A percentile compares a stretch with the other conserved stretches of the same genome.
These are phyloP conservation scores for Vulpes ferrilata DNA, from an alignment of 2,113 vertebrate species.

Conservation along the genomic window DNA sequence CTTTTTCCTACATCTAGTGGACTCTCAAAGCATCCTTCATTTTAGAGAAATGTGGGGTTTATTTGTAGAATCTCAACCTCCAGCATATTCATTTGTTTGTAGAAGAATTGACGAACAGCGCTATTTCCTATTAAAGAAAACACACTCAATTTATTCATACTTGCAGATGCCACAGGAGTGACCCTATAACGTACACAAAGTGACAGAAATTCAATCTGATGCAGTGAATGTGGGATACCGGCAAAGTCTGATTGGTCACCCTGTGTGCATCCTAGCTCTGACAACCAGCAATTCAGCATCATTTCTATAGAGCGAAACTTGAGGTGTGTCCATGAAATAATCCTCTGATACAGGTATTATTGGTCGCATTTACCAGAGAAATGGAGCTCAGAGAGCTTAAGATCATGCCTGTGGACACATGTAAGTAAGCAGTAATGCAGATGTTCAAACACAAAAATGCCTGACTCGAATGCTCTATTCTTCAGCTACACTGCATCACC, in stretches of 20 bases:
- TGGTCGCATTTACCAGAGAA: not conserved
- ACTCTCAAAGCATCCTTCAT: not conserved
- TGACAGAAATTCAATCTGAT: not conserved
- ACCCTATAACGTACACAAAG: not conserved
- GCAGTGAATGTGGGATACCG: not conserved
- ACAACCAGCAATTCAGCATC: not conserved
- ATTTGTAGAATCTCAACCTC: not conserved
- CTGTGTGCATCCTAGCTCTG: not conserved
- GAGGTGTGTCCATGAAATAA: not conserved
- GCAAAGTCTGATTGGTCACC: not conserved
- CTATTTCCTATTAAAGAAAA: constrained; percentile 21
- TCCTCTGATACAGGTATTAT: not conserved
- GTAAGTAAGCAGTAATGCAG: not conserved
- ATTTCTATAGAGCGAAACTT: not conserved
- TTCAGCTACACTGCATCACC: not conserved
- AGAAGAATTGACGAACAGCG: not conserved
- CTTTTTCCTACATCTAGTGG: not conserved
- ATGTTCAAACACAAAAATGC: not conserved
- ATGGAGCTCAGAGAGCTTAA: not conserved
- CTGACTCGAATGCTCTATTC: not conserved
- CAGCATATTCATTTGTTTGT: not conserved
- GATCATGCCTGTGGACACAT: not conserved
- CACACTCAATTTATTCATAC: not conserved
- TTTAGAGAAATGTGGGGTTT: not conserved
- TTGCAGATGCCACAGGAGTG: not conserved